Conservation (phyloP, 2,113 vertebrate genomes). For the Progne subis region DNA sequence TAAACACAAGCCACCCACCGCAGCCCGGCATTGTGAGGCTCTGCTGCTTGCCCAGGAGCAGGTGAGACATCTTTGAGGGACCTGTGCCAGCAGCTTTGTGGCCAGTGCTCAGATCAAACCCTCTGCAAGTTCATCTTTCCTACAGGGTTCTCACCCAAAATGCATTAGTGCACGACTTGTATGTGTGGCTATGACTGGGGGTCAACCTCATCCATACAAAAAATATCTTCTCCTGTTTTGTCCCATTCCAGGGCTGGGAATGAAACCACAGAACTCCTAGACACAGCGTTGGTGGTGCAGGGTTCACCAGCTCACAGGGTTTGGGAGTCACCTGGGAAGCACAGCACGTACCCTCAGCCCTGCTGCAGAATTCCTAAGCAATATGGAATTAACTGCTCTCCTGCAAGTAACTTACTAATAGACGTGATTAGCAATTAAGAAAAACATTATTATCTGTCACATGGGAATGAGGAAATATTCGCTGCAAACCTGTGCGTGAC, state of each 20-base stretch:
- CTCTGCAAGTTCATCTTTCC: background rate
- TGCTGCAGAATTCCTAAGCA: background rate
- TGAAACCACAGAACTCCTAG: background rate
- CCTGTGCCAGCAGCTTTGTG: background rate
- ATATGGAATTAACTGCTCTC: constrained; percentile 37
- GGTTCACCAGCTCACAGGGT: background rate
- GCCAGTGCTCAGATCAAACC: background rate
- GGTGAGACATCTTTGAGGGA: background rate
- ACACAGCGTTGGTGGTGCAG: background rate
- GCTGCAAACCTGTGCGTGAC: background rate
- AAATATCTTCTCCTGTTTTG: background rate
- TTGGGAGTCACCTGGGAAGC: background rate
- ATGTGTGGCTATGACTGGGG: background rate
- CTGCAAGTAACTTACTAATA: constrained; percentile 57
- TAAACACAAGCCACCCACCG: background rate
- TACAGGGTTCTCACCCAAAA: background rate
- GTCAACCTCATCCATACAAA: background rate
- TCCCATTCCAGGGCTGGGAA: background rate
- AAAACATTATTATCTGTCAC: constrained; percentile 61
- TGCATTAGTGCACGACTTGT: background rate
- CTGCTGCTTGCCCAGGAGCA: background rate
- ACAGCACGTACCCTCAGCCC: background rate
- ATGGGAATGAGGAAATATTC: constrained; percentile 37
- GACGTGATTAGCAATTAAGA: constrained; percentile 62
- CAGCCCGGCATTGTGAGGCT: background rate